Base-by-base conservation (phyloP, 2,113 vertebrate species). In the Bombycilla garrulus region DNA sequence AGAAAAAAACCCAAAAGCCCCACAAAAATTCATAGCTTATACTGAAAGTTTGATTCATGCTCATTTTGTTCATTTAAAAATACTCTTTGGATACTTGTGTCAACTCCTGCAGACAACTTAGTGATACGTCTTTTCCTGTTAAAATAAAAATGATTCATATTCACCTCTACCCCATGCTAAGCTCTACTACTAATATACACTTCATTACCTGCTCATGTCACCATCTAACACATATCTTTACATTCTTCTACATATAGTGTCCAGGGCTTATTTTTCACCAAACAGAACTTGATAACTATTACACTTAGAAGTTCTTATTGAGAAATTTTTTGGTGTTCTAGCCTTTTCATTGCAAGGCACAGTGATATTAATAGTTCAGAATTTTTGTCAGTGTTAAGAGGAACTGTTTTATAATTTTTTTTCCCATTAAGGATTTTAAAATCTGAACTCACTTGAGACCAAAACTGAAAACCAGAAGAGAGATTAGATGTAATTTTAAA, bases 71-170 rank as follows among this genome's bases (percentile, higher is more conserved):
- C 95, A 96, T 97, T 97, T 98, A 96, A 98, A 98, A 98, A 98
- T 97, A 98, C 97, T 99, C 99, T 99, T 99, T 99, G 99, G 99
- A 99, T 98, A 98, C 97, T 54, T 95, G 95, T 97, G 97, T 97
- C 97, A 97, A 95, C 94, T 98, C 96, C 96, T 96, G 96, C 97
- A 97, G 97, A 98, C 98, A 98, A 98, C 97, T 98, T 94, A 97
- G 92, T 97, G 93, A 97, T 97, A 96, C 92, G 95, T 94, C 97
- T 98, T 94, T 96, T 98, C 95, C 96, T 96, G 94, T 92, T 96
- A 97, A 97, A 96, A 97, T 96, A 95, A 92, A 97, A 96, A 81
- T 84, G 92, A 98, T 89, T 97, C 97, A 89, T 88, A 89, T 94
- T 97, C 92, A 96, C 96, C 97, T 97, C 96, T 97, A 98, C 97